Conservation (phyloP, 2,113 vertebrate genomes). For the Herpetotheres cachinnans region DNA sequence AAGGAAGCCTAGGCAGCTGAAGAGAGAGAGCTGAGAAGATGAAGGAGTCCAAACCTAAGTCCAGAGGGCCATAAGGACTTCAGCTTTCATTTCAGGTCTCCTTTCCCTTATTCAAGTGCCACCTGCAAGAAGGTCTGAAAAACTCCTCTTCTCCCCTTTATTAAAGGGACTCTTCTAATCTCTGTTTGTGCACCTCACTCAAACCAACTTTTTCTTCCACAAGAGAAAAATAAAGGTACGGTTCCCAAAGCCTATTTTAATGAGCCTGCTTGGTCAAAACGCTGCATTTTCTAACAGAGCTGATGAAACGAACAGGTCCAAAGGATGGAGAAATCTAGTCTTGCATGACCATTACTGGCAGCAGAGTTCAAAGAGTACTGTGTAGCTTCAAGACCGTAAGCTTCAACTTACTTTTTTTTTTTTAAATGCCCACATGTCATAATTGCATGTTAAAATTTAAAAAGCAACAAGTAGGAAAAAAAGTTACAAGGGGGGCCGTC, state of each 20-base stretch:
- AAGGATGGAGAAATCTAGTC: neutral
- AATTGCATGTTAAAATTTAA: neutral
- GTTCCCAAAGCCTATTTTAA: neutral
- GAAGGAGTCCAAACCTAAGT: neutral
- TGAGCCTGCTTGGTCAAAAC: neutral
- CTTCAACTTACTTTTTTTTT: neutral
- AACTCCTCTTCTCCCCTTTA: neutral
- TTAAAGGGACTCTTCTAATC: neutral
- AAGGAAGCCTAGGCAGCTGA: neutral
- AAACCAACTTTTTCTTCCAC: neutral
- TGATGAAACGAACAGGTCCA: neutral
- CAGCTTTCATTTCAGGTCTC: neutral
- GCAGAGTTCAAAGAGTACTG: neutral
- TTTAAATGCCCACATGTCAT: neutral
- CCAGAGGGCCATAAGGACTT: neutral
- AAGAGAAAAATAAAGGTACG: neutral
- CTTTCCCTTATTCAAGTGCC: neutral
- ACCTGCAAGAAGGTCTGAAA: neutral
- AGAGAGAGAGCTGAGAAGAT: neutral
- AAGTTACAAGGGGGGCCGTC: neutral
- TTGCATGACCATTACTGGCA: neutral
- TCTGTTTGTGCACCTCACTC: neutral
- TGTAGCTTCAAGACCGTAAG: neutral
- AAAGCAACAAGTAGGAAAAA: neutral
- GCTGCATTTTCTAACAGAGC: neutral